Evolutionary conservation across 2,888 invertebrate species (phyloP), one percentile per base, ranked within the genome.

Genomic region (Caenorhabditis sp.): DNA sequence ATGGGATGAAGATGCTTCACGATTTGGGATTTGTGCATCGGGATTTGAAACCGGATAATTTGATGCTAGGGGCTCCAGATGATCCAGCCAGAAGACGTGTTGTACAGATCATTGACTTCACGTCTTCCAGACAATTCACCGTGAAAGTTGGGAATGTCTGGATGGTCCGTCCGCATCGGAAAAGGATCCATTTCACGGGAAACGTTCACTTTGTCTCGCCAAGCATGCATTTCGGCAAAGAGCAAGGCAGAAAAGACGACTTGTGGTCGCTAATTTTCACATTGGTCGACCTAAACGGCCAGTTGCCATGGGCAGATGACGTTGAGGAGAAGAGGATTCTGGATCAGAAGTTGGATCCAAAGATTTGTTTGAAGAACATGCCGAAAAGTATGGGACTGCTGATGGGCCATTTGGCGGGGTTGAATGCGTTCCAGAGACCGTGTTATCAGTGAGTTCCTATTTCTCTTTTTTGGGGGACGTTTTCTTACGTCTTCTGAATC

Each of bases 91-190:
- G 80, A 9, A 28, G 61, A 22, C 77, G 88, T 0, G 47, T 87
- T n/a, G 86, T 88, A 11, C 87, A 87, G 72, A 61, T 88, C 15
- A 80, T 88, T 26, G 88, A 88, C 61, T 88, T 88, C 56, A 87
- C 87, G 2, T 74, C 87, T 22, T 69, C 88, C 20, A 32, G 88
- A 47, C 55, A 61, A 18, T 87, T 47, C 74, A 86, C 86, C 15
- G 20, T 24, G 28, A 26, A 20, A 32, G 22, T n/a, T 6, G 37
- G 40, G 37, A 26, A n/a, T 40, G 15, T 15, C 22, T 88, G 80
- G 84, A 61, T 76, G 18, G 64, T 70, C 13, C 82, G 88, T 13
- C 56, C 80, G 40, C 84, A 88, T 13, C 80, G 89, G 3, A 80
- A 56, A 9, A 70, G 69, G 11, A 84, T 80, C 35, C 84, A 85